Evolutionary conservation across 2,113 vertebrate species (phyloP).

Genomic region (Struthio camelus): DNA sequence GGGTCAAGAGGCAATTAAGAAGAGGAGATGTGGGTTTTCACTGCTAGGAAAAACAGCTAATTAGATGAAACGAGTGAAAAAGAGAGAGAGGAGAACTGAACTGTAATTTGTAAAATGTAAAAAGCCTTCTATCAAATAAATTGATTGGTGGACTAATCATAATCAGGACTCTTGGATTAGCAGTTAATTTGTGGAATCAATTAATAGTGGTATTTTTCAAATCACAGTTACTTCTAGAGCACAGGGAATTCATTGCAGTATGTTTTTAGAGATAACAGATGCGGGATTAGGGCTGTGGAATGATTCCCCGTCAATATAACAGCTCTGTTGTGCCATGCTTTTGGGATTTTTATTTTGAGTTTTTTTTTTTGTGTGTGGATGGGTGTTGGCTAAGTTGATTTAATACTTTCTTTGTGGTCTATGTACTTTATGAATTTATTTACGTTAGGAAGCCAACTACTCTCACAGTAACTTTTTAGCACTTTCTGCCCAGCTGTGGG

Average conservation of each 20-base stretch:
- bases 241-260: constrained; percentile 6
- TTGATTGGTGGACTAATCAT: constrained; percentile 70
- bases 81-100: constrained; percentile 40
- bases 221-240: constrained; percentile 20
- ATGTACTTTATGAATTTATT: neutral
- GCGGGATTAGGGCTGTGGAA: neutral
- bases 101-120: constrained; percentile 52
- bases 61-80: constrained; percentile 54
- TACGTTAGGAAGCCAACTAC: neutral
- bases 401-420: neutral
- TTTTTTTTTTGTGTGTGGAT: neutral
- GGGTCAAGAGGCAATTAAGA: constrained; percentile 70
- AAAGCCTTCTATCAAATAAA: constrained; percentile 70
- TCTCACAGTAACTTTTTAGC: neutral
- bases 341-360: constrained; percentile 14
- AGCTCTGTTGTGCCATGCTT: neutral
- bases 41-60: constrained; percentile 64
- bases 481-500: neutral
- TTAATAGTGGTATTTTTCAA: constrained; percentile 63
- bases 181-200: constrained; percentile 72
- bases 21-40: constrained; percentile 60
- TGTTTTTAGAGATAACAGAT: constrained; percentile 55
- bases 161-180: constrained; percentile 70
- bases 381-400: neutral
- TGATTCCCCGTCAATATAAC: neutral